Conservation (phyloP, 1,140 invertebrate species). For the Nomia melanderi region DNA sequence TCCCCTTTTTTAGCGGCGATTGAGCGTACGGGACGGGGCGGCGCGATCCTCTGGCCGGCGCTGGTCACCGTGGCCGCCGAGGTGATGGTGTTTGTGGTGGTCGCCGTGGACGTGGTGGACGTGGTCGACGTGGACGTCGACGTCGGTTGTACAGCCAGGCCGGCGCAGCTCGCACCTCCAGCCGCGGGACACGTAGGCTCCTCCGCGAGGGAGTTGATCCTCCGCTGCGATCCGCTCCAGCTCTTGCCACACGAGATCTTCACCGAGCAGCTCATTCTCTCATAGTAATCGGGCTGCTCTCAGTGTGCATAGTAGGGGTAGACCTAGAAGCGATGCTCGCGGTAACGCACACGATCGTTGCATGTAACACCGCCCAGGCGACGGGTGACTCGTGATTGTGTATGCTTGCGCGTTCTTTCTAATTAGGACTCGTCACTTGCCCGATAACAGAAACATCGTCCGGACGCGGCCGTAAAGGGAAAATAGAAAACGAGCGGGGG, state of each 20-base stretch:
- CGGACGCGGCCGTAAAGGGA: background rate
- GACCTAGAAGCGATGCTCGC: constrained; percentile 9
- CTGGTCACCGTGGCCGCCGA: constrained; percentile 2
- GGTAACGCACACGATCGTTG: constrained; percentile 22
- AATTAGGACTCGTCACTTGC: background rate
- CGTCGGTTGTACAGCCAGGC: constrained; percentile 12
- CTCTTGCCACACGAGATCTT: constrained; percentile 76
- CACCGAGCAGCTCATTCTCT: constrained; percentile 79
- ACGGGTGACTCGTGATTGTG: no score
- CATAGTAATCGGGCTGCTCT: constrained; percentile 64
- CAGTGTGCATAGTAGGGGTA: constrained; percentile 58
- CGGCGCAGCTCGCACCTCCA: constrained; percentile 29
- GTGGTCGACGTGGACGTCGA: no score
- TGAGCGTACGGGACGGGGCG: constrained; percentile 73
- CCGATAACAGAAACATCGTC: constrained; percentile 15
- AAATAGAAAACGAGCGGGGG: no score
- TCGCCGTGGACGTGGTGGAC: background rate
- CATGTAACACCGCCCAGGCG: background rate
- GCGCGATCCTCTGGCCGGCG: constrained; percentile 47
- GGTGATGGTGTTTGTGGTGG: no score
- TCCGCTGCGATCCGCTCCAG: constrained; percentile 76
- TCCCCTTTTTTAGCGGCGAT: constrained; percentile 82
- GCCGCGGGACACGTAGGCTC: constrained; percentile 60
- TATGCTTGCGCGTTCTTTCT: background rate
- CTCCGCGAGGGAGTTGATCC: constrained; percentile 76